These are phyloP conservation scores for Leptoclinus maculatus DNA, from an alignment of 2,797 vertebrate genomes.

Conservation along the genomic window DNA sequence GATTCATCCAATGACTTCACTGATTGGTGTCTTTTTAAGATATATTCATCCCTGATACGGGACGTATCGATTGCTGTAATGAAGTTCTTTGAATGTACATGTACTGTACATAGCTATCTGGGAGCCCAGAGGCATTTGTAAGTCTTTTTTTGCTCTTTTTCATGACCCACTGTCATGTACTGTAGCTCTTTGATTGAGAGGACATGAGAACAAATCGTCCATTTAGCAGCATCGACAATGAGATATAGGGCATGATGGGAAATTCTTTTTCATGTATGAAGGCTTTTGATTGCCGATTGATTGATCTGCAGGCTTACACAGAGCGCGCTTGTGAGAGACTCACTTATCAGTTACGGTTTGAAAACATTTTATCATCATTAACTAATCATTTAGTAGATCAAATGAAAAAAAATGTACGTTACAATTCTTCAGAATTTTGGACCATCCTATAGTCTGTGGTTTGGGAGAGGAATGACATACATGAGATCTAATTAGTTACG, in stretches of 20 bases:
- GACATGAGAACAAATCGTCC: conserved; percentile 10
- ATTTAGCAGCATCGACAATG: neutral
- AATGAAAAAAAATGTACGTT: neutral
- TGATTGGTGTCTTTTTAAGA: conserved; percentile 23
- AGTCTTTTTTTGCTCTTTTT: conserved; percentile 11
- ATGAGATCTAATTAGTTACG: neutral
- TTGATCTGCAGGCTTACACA: conserved; percentile 22
- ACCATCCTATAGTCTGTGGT: neutral
- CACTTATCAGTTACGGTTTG: neutral
- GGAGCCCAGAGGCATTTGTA: neutral
- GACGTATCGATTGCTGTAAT: conserved; percentile 21
- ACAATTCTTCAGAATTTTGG: neutral
- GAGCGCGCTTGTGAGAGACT: conserved; percentile 4
- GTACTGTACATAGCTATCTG: neutral
- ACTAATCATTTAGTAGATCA: neutral
- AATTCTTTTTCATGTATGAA: neutral
- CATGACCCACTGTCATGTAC: conserved; percentile 16
- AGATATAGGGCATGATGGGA: conserved; percentile 12
- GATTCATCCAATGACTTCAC: conserved; percentile 29
- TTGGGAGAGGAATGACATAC: too few species aligned
- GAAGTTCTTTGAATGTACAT: conserved; percentile 19
- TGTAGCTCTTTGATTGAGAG: conserved; percentile 20
- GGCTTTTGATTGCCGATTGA: conserved; percentile 37
- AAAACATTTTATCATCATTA: neutral
- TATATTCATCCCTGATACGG: conserved; percentile 17